Evolutionary conservation across 2,888 invertebrate species (phyloP).

Genomic region (Amphimallon solstitiale): DNA sequence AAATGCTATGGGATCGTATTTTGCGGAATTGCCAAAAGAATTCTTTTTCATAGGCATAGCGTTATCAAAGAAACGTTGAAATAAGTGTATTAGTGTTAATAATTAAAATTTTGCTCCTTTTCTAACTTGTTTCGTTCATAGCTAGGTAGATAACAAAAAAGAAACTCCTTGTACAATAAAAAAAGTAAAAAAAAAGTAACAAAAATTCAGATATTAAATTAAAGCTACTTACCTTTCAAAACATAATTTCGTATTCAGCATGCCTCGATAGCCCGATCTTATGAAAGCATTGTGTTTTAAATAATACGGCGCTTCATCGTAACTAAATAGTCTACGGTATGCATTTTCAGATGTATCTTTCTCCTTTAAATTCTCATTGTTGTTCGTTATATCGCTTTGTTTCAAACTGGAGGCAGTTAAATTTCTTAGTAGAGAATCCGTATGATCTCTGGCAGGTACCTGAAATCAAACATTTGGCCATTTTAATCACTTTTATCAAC

Average conservation of each 20-base stretch:
- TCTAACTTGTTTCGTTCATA: too few relatives aligned
- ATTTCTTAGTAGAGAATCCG: slow-evolving; percentile 40
- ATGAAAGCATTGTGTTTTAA: slow-evolving; percentile 90
- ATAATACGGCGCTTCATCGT: slow-evolving; percentile 78
- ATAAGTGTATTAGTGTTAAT: too few relatives aligned
- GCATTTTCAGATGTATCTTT: slow-evolving; percentile 28
- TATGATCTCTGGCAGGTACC: slow-evolving; percentile 35
- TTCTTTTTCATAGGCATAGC: too few relatives aligned
- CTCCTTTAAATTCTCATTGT: slow-evolving; percentile 1
- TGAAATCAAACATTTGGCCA: neutral
- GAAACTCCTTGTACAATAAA: too few relatives aligned
- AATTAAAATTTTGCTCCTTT: too few relatives aligned
- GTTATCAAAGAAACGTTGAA: too few relatives aligned
- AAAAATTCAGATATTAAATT: slow-evolving; percentile 34
- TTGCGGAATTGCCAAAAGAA: too few relatives aligned
- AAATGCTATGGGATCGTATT: too few relatives aligned
- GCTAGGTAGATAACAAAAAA: too few relatives aligned
- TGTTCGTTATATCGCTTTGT: neutral
- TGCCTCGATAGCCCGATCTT: slow-evolving; percentile 84
- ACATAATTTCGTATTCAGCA: slow-evolving; percentile 83
- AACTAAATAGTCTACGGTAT: slow-evolving; percentile 58
- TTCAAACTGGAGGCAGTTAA: slow-evolving; percentile 24
- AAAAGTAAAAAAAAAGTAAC: slow-evolving; percentile 35
- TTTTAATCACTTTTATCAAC: too few relatives aligned
- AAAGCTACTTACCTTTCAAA: slow-evolving; percentile 77